These are phyloP conservation scores for Pygmarrhopalites habei DNA, from an alignment of 1,140 invertebrate species.

Conservation along the genomic window DNA sequence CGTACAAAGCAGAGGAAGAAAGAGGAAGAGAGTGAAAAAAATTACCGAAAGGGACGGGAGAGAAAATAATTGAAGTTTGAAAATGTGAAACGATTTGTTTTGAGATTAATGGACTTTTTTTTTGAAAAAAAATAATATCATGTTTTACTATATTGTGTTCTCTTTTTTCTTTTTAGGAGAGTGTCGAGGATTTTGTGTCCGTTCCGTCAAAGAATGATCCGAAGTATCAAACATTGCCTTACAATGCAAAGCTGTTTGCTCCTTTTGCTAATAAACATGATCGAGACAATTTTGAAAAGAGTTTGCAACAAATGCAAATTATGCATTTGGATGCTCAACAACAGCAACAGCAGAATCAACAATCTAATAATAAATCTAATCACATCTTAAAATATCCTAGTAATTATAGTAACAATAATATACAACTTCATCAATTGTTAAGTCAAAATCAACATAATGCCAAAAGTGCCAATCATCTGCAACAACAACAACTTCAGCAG, in stretches of 20 bases:
- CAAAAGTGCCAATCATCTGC: constrained; percentile 31
- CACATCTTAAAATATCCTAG: neutral
- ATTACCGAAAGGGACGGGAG: no score
- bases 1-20: no score
- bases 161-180: no score
- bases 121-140: no score
- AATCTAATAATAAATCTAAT: constrained; percentile 18
- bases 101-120: no score
- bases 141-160: no score
- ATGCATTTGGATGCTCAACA: constrained; percentile 50
- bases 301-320: constrained; percentile 55
- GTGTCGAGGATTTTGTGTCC: constrained; percentile 40
- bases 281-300: constrained; percentile 41
- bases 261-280: constrained; percentile 37
- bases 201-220: constrained; percentile 75
- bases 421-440: constrained; percentile 33
- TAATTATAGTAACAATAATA: constrained; percentile 19
- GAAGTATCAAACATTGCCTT: constrained; percentile 87
- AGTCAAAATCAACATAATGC: constrained; percentile 33
- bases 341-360: constrained; percentile 34
- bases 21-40: no score
- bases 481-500: constrained; percentile 6
- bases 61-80: no score
- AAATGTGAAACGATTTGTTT: no score
- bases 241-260: constrained; percentile 67